Base-by-base conservation (phyloP, 2,797 vertebrate genomes). In the Notamacropus eugenii region DNA sequence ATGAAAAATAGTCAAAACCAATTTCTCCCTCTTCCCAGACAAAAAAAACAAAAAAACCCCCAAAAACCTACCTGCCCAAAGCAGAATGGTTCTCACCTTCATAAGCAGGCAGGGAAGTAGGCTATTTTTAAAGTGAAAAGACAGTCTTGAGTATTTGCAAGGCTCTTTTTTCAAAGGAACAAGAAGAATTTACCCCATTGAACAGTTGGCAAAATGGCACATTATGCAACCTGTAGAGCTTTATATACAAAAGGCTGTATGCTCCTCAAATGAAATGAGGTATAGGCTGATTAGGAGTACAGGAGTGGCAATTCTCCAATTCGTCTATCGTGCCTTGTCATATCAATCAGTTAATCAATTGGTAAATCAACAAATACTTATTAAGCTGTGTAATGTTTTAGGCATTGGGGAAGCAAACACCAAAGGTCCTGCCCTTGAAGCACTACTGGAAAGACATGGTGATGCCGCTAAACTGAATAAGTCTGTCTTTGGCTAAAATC, bases 131-230 rank as follows among this genome's bases (percentile, higher is more conserved):
- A 82, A 87, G 40, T 87, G 74, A 87, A 87, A 50, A 46, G 22
- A 87, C 24, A 57, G 27, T 31, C n/a, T 54, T 67, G 91, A 90
- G 91, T 91, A 52, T 91, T 96, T 94, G 74, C 92, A 97, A 93
- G n/a, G 19, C 4, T 93, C 29, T 91, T 91, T 62, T 92, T 11
- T 91, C 57, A 93, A 58, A 46, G 3, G 54, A 92, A 10, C 56
- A 59, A 90, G 9, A 55, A 93, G 54, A 92, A 14, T 34, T 57
- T 92, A 91, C 52, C 57, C 50, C n/a, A 40, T 82, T 82, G 46
- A 82, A 82, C n/a, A 46, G 13, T 4, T 24, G 5, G n/a, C 5
- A 74, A 40, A 74, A 74, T 24, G 67, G 67, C 2, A 82, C n/a
- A 82, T 46, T 82, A 24, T 24, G 6, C 67, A 74, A 24, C n/a